A percentile compares a stretch with the other conserved stretches of the same genome.
Conservation (phyloP, 2,113 vertebrate genomes). For the Deroptyus accipitrinus region DNA sequence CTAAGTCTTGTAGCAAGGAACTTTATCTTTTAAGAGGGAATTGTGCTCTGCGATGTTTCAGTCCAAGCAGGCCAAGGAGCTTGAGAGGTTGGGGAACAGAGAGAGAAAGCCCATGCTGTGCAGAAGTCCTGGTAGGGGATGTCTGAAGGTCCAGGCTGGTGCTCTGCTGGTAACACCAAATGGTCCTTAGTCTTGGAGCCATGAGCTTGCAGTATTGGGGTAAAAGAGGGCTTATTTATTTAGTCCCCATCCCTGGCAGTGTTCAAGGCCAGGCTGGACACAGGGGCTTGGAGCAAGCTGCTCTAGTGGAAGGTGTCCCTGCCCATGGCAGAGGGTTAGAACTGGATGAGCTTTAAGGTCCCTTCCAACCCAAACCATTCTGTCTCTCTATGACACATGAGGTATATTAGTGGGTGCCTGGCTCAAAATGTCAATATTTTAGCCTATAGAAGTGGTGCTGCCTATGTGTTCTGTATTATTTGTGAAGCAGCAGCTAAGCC, state of each 20-base stretch:
- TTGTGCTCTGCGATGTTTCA: neutral
- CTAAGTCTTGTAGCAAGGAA: neutral
- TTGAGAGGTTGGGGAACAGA: neutral
- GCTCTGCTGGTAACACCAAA: neutral
- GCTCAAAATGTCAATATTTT: neutral
- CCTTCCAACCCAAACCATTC: neutral
- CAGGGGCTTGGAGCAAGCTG: neutral
- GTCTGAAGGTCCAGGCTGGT: neutral
- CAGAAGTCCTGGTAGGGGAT: neutral
- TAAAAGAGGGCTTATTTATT: neutral
- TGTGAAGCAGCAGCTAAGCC: neutral
- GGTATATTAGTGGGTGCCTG: rapidly evolving
- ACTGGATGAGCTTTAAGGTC: neutral
- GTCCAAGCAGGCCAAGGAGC: neutral
- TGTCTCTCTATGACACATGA: neutral
- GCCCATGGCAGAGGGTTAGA: neutral
- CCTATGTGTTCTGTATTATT: neutral
- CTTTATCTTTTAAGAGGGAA: neutral
- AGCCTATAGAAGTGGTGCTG: neutral
- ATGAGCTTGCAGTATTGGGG: neutral
- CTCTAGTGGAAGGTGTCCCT: neutral
- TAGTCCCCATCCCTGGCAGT: neutral
- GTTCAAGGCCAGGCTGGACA: rapidly evolving
- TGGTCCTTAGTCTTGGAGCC: neutral
- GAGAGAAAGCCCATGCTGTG: neutral